Evolutionary conservation across 2,113 vertebrate species (phyloP), one percentile per base, ranked within the genome.

Genomic region (Spizaetus ornatus): DNA sequence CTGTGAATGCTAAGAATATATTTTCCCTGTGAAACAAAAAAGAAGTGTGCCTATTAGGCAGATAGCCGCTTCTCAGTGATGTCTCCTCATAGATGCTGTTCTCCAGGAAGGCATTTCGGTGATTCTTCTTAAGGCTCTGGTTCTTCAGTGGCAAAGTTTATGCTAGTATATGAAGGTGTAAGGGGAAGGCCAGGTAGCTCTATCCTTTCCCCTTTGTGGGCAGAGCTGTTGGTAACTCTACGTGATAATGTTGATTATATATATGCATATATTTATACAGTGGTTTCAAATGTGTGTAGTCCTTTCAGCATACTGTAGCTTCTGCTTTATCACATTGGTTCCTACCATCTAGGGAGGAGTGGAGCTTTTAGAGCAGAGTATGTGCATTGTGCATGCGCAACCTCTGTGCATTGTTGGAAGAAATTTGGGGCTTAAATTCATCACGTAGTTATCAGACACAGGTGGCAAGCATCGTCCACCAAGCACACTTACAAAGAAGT

Each of bases 1-100:
- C 87, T 80, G 85, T n/a, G 62, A 91, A 45, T 84, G 50, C 65
- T 91, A 85, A 95, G 74, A 87, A 91, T 94, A 50, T 70, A 42
- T 89, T 89, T 93, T 58, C 62, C 42, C 17, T 58, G 50, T 84
- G 69, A 94, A 81, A 70, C 10, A 69, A 66, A 63, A 69, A 47
- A 93, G 6, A 88, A 83, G 18, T 32, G 7, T 42, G 34, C 34
- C 20, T 74, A 1, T 32, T 82, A 85, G 47, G 53, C 67, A 81
- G 32, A 29, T 52, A 58, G 11, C 36, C 72, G 23, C 29, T 74
- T 96, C 76, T 83, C 5, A 1, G 15, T 58, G 22, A 17, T 56
- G 19, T 40, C 26, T 92, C 19, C 36, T 47, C 10, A 26, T 11
- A 72, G 55, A 58, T 76, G 34, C 25, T 52, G 23, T 71, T 92